Evolutionary conservation across 2,797 vertebrate genomes (phyloP).

Genomic region (Pangasius djambal): DNA sequence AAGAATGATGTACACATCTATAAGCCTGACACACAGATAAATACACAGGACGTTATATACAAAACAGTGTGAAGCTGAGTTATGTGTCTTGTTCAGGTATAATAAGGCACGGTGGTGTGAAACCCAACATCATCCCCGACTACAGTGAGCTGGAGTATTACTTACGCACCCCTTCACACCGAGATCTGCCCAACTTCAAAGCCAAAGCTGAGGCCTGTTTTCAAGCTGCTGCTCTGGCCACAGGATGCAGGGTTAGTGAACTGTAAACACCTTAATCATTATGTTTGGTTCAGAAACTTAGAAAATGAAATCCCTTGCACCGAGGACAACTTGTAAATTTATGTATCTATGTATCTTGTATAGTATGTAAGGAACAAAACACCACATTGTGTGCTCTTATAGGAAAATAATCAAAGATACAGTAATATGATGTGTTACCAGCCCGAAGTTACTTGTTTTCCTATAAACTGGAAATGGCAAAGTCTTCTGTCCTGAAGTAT

Average conservation of each 20-base stretch:
- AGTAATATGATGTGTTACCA: background rate
- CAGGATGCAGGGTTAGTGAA: slow-evolving; percentile 81
- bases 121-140: slow-evolving; percentile 88
- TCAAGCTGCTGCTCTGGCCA: slow-evolving; percentile 83
- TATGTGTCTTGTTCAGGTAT: slow-evolving; percentile 72
- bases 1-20: background rate
- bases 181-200: slow-evolving; percentile 78
- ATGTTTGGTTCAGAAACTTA: background rate
- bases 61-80: background rate
- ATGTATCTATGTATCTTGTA: background rate
- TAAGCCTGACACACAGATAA: background rate
- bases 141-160: slow-evolving; percentile 85
- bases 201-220: slow-evolving; percentile 84
- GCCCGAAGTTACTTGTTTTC: background rate
- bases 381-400: background rate
- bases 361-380: background rate
- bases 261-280: background rate
- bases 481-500: background rate
- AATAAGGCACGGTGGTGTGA: slow-evolving; percentile 86
- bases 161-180: slow-evolving; percentile 80
- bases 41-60: background rate
- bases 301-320: background rate
- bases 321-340: background rate
- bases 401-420: background rate
- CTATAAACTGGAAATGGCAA: background rate